Conservation (phyloP, 2,797 vertebrate species). For the Pseudocheirus occidentalis region DNA sequence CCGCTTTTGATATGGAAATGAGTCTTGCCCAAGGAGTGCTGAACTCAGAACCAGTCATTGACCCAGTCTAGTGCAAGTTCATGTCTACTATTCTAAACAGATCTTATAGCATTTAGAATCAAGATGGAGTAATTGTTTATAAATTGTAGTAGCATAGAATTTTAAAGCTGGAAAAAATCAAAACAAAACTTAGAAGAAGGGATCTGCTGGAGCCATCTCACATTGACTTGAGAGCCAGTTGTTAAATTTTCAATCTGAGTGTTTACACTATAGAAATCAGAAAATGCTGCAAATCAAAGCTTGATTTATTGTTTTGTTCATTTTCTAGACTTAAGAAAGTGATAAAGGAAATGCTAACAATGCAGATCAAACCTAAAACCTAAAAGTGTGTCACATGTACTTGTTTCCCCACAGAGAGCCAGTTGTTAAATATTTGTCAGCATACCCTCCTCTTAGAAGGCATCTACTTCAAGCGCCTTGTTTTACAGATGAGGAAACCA, state of each 20-base stretch:
- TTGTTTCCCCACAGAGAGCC: neutral
- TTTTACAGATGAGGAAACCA: neutral
- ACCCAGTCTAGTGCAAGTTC: neutral
- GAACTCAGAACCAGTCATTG: neutral
- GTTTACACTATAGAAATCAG: neutral
- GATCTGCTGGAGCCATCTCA: neutral
- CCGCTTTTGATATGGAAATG: constrained; percentile 76
- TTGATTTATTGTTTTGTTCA: neutral
- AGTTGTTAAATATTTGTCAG: neutral
- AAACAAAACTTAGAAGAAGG: neutral
- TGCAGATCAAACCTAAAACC: neutral
- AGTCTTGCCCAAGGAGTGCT: constrained; percentile 17
- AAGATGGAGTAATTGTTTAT: neutral
- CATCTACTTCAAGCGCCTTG: neutral
- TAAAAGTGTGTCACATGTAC: neutral
- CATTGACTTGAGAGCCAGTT: neutral
- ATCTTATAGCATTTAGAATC: constrained; percentile 51
- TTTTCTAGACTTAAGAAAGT: neutral
- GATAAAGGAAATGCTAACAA: neutral
- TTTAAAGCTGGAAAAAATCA: neutral
- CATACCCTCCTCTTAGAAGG: neutral
- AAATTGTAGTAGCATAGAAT: neutral
- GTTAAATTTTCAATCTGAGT: neutral
- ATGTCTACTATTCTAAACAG: constrained; percentile 47
- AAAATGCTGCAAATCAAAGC: neutral